phyloP scores from a whole-genome alignment of 2,797 vertebrate genomes.

The Uromys caudimaculatus region DNA sequence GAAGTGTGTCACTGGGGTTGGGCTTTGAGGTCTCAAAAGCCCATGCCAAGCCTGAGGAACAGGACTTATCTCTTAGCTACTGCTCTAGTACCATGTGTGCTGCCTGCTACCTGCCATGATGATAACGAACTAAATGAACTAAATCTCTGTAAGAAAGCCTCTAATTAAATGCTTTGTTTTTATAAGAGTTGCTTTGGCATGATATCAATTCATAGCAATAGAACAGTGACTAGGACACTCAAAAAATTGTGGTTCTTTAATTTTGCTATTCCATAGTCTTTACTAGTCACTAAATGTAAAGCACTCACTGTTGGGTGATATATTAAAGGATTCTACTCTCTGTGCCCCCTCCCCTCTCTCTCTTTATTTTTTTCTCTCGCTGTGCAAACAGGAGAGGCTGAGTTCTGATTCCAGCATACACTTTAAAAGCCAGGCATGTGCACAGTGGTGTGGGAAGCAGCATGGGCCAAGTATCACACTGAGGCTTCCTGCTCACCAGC shows the following conservation, averaged over 20 bases:
- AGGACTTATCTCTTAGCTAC: neutral
- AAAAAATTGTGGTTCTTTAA: neutral
- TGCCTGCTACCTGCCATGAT: neutral
- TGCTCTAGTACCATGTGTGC: neutral
- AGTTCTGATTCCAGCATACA: neutral
- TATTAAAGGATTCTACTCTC: constrained; percentile 1
- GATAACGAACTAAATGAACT: too few species aligned
- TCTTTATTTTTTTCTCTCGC: neutral
- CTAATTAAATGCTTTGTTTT: neutral
- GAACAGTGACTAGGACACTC: neutral
- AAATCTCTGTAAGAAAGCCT: neutral
- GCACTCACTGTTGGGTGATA: neutral
- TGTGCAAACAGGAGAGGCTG: neutral
- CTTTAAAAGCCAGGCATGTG: neutral
- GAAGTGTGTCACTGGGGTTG: neutral
- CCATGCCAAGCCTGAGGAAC: neutral
- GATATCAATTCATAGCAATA: neutral
- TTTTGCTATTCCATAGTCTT: constrained; percentile 14
- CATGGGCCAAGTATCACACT: neutral
- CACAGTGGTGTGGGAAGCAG: neutral
- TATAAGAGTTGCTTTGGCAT: neutral
- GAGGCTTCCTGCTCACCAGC: neutral
- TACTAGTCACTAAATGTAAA: constrained; percentile 45
- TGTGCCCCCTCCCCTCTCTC: neutral
- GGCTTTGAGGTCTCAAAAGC: neutral